A percentile compares a stretch with the other conserved stretches of the same genome.
These are phyloP conservation scores for Petrocephalus schoutedeni DNA, from an alignment of 2,797 vertebrate species.

Conservation along the genomic window DNA sequence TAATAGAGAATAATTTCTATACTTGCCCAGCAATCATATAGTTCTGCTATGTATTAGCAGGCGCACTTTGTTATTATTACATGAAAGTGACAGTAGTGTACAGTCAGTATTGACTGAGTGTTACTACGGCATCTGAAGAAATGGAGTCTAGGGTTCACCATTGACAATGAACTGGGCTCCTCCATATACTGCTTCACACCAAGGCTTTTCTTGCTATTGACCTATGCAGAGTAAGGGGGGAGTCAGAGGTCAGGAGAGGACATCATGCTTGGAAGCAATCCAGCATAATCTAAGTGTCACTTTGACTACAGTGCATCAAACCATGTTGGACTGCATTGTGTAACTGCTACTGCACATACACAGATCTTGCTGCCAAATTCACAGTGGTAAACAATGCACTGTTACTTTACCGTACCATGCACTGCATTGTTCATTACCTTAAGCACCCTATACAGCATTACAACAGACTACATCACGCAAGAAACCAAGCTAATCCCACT, in stretches of 20 bases:
- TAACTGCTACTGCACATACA: neutral
- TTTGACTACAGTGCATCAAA: neutral
- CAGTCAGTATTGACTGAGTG: conserved; percentile 70
- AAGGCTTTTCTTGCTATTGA: conserved; percentile 84
- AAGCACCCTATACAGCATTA: neutral
- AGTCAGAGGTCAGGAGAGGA: neutral
- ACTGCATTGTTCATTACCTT: neutral
- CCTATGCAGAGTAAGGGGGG: conserved; percentile 45
- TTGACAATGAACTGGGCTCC: conserved; percentile 69
- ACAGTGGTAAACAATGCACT: neutral
- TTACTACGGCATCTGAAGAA: neutral
- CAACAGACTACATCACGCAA: neutral
- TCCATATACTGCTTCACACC: conserved; percentile 81
- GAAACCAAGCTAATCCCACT: neutral
- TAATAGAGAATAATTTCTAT: neutral
- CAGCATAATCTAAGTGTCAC: neutral
- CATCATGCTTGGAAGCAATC: neutral
- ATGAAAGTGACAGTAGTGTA: conserved; percentile 77
- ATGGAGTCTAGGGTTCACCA: conserved; percentile 61
- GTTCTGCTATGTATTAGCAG: neutral
- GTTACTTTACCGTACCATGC: neutral
- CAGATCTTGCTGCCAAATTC: neutral
- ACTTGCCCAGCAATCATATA: neutral
- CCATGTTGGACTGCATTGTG: neutral
- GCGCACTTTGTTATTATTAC: conserved; percentile 54